Conservation (phyloP, 1,140 invertebrate genomes). For the Maconellicoccus hirsutus region DNA sequence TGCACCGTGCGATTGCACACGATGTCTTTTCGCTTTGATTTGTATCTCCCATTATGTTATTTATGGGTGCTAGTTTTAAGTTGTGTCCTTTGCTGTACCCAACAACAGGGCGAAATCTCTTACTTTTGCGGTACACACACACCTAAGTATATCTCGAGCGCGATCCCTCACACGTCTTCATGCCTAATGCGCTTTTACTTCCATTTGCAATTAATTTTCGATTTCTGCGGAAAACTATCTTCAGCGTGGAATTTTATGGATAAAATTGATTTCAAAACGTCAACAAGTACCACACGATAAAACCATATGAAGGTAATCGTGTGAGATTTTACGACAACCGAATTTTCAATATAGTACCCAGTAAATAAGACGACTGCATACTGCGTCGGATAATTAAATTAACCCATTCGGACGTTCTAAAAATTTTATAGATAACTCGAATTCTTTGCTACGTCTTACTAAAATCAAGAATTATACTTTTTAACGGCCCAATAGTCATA, state of each 20-base stretch:
- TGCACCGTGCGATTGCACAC: not conserved
- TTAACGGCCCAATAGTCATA: constrained; percentile 7
- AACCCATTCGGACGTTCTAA: not conserved
- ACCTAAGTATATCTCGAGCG: no score
- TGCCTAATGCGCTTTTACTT: no score
- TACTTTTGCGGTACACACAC: not conserved
- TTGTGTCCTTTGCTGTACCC: not conserved
- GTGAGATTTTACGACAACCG: not conserved
- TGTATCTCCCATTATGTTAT: not conserved
- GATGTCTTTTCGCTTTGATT: not conserved
- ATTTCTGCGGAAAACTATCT: no score
- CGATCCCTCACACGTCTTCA: no score
- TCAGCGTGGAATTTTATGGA: no score
- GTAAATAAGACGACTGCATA: not conserved
- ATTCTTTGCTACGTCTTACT: not conserved
- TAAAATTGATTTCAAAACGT: no score
- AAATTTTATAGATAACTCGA: not conserved
- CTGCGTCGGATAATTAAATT: constrained; percentile 1
- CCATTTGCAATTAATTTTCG: no score
- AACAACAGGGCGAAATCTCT: not conserved
- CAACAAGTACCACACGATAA: no score
- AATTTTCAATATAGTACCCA: not conserved
- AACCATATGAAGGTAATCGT: not conserved
- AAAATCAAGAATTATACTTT: not conserved
- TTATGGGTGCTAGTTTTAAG: not conserved